These are phyloP conservation scores for Anneissia japonica DNA, from an alignment of 35 echinoderm and acorn worm genomes.

Conservation along the genomic window DNA sequence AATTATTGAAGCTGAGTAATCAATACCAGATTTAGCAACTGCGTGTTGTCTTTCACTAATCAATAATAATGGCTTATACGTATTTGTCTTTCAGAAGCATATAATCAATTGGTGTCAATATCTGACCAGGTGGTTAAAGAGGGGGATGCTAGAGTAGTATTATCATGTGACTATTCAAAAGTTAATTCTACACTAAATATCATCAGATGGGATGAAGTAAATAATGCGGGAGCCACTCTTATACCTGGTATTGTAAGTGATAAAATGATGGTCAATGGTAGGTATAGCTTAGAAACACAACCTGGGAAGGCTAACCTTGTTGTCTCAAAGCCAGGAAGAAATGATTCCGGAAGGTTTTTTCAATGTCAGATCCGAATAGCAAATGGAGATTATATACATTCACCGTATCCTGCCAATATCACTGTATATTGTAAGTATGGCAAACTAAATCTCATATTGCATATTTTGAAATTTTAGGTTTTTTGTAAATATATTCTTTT, in stretches of 20 bases:
- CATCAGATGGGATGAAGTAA: background rate
- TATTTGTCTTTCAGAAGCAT: background rate
- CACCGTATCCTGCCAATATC: background rate
- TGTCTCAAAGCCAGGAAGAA: background rate
- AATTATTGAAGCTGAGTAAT: no score
- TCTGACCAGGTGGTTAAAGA: background rate
- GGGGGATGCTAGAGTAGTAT: background rate
- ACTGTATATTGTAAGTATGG: background rate
- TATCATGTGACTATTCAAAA: background rate
- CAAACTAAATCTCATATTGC: no score
- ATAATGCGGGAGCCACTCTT: background rate
- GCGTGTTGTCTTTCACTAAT: no score
- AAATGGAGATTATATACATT: background rate
- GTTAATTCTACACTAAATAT: background rate
- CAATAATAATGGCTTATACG: no score
- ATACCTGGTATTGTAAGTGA: background rate
- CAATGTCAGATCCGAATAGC: background rate
- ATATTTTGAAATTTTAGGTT: no score
- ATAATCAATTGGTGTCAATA: background rate
- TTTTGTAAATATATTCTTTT: no score
- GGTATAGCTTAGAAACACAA: background rate
- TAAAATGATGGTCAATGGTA: background rate
- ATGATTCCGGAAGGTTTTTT: background rate
- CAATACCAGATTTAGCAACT: no score
- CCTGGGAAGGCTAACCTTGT: background rate